Conservation (phyloP, 1,140 invertebrate genomes). For the Theocolax elegans region DNA sequence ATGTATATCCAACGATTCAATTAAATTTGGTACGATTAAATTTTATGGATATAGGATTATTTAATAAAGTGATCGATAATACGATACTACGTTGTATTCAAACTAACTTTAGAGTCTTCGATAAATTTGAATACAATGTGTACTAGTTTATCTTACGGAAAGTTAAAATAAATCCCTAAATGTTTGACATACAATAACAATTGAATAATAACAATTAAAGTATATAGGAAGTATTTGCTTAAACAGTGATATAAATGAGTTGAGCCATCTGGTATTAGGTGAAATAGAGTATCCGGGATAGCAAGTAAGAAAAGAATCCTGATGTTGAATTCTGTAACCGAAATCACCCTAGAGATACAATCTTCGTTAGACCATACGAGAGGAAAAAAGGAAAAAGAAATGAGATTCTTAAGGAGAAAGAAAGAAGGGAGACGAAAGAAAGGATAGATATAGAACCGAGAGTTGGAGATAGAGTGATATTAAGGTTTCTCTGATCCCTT, state of each 20-base stretch:
- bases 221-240: no score
- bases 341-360: slow-evolving; percentile 31
- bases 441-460: slow-evolving; percentile 6
- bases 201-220: no score
- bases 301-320: slow-evolving; percentile 11
- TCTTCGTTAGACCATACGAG: slow-evolving; percentile 31
- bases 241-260: no score
- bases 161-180: no score
- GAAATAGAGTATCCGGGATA: slow-evolving; percentile 29
- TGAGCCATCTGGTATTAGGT: slow-evolving; percentile 19
- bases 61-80: neutral
- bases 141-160: no score
- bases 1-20: slow-evolving; percentile 19
- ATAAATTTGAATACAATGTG: no score
- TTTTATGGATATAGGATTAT: neutral
- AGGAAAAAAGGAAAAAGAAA: slow-evolving; percentile 3
- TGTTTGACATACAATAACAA: no score
- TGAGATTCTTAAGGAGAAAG: neutral
- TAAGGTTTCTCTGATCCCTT: slow-evolving; percentile 45
- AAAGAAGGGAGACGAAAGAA: neutral
- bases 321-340: no score
- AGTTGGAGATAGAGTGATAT: slow-evolving; percentile 16
- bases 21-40: neutral
- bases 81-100: no score
- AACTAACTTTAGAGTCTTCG: no score